Evolutionary conservation across 2,888 invertebrate genomes (phyloP), one percentile per base, ranked within the genome.

Genomic region (Sycophila texana): DNA sequence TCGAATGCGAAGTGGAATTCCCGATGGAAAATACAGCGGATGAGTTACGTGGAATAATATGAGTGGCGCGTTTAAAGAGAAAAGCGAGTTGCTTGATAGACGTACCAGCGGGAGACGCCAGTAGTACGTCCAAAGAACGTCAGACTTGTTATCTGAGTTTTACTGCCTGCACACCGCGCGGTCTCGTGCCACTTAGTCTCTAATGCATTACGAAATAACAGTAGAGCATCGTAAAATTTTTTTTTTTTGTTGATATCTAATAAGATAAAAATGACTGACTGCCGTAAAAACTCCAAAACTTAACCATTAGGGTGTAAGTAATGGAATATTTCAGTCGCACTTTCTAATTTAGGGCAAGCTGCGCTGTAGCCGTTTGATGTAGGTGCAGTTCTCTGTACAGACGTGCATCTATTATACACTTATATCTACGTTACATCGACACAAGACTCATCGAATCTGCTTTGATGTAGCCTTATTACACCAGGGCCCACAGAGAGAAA

Each of bases 141-240:
- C 70, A 74, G 74, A 74, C 73, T 74, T 70, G 72, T 77, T 80
- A 80, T 80, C 73, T 57, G 22, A 68, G 58, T 60, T 75, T 47
- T 74, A 79, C 39, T 60, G 61, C 66, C 74, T 26, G 47, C n/a
- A 16, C 39, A 26, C 49, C 51, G 39, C 39, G 1, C 4, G 47
- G 26, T 22, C 55, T 26, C 26, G 57, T 49, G 30, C 39, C 39
- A 39, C 55, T 67, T 67, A 66, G 66, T 39, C 53, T 77, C 22
- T 68, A 61, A 77, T 55, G 47, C 68, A 66, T 26, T 55, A 61
- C 57, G 30, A 73, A 73, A 55, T 67, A 51, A 61, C 49, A 57
- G 18, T 16, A 12, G 61, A 49, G 22, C n/a, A 65, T 71, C 22
- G 16, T 47, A 39, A 39, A 39, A 39, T 10, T 39, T 39, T 39